Conservation (phyloP, 2,113 vertebrate genomes). For the Monopterus albus region DNA sequence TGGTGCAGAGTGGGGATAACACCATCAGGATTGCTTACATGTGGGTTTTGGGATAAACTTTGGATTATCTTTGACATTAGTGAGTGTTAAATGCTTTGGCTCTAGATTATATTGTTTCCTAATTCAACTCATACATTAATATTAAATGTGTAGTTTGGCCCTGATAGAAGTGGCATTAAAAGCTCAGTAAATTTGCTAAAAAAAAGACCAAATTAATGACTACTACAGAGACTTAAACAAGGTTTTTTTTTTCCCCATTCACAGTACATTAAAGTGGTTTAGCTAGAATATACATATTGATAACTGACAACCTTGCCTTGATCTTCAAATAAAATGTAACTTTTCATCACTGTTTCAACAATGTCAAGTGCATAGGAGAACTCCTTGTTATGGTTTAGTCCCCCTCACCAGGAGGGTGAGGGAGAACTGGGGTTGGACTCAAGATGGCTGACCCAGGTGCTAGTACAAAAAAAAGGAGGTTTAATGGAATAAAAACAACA, state of each 20-base stretch:
- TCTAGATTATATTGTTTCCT: constrained; percentile 71
- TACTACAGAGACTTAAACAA: constrained; percentile 31
- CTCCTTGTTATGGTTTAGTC: no score
- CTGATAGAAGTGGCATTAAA: constrained; percentile 69
- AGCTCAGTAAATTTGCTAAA: constrained; percentile 64
- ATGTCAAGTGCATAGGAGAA: no score
- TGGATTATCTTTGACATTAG: constrained; percentile 75
- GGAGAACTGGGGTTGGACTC: no score
- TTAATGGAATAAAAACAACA: no score
- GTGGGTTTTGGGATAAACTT: constrained; percentile 74
- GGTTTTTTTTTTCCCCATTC: constrained; percentile 38
- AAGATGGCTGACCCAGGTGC: no score
- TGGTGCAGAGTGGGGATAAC: constrained; percentile 17
- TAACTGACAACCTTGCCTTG: constrained; percentile 24
- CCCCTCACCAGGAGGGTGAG: no score
- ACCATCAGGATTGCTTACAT: constrained; percentile 69
- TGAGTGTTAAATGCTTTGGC: constrained; percentile 63
- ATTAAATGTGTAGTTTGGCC: constrained; percentile 63
- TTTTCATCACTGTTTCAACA: not conserved
- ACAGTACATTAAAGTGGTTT: constrained; percentile 61
- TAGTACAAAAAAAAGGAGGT: no score
- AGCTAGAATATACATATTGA: constrained; percentile 51
- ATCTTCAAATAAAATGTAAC: not conserved
- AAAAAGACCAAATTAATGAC: constrained; percentile 55
- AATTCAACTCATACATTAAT: constrained; percentile 66